phyloP scores from a whole-genome alignment of 2,113 vertebrate genomes.

The Perca flavescens region DNA sequence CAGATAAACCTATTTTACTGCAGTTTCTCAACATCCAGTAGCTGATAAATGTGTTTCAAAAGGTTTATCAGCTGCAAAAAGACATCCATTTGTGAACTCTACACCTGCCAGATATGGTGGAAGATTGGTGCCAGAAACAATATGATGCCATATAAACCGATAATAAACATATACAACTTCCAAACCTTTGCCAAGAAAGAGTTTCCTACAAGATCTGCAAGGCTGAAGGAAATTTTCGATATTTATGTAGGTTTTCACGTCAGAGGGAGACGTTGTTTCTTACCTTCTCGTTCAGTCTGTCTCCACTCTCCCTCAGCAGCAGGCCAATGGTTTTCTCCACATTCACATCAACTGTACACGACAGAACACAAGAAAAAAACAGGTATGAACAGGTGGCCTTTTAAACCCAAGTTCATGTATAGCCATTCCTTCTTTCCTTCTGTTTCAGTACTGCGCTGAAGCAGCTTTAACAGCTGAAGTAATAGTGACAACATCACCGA shows the following conservation, averaged over 20 bases:
- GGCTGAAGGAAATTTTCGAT: neutral
- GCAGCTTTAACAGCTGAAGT: too few species aligned
- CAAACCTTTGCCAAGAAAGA: neutral
- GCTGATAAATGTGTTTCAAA: too few species aligned
- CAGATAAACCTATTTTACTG: too few species aligned
- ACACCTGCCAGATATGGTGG: neutral
- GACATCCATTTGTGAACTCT: neutral
- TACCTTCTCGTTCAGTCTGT: conserved; percentile 83
- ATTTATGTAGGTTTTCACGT: neutral
- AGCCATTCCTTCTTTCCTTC: too few species aligned
- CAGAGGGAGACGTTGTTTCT: neutral
- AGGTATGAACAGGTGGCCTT: neutral
- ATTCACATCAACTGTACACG: conserved; percentile 46
- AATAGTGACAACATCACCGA: too few species aligned
- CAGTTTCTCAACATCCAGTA: too few species aligned
- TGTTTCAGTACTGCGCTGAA: too few species aligned
- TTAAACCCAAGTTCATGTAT: too few species aligned
- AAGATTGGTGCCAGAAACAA: neutral
- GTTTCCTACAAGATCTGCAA: neutral
- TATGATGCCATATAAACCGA: neutral
- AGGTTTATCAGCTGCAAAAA: too few species aligned
- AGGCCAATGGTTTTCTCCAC: conserved; percentile 84
- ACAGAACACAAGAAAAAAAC: conserved; percentile 41
- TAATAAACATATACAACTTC: neutral
- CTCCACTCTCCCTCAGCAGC: conserved; percentile 85